These are phyloP conservation scores for Danionella dracula DNA, from an alignment of 2,797 vertebrate genomes.

Conservation along the genomic window DNA sequence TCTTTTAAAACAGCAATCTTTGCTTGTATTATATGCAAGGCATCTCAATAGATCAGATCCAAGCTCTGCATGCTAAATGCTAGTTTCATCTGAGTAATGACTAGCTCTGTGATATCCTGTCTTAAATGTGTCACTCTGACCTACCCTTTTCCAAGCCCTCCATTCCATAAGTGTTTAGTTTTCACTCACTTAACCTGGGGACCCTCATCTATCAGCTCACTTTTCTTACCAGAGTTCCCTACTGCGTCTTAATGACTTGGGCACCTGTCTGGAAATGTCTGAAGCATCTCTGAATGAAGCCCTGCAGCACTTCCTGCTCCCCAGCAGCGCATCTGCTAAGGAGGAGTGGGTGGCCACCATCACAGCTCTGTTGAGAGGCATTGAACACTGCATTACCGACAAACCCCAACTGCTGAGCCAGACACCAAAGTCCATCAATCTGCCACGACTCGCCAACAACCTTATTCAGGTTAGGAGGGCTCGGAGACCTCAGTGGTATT, in stretches of 20 bases:
- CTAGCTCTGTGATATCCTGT: not conserved
- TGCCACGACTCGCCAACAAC: constrained; percentile 82
- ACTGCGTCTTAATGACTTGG: constrained; percentile 80
- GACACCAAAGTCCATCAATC: constrained; percentile 64
- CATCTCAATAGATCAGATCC: too few relatives aligned
- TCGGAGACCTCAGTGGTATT: too few relatives aligned
- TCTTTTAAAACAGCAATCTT: too few relatives aligned
- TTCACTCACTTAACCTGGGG: too few relatives aligned
- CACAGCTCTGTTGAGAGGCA: constrained; percentile 80
- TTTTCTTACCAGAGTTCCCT: constrained; percentile 76
- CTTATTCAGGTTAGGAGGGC: constrained; percentile 36
- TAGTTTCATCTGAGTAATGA: not conserved
- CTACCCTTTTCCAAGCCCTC: too few relatives aligned
- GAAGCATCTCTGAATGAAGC: constrained; percentile 90
- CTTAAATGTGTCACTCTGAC: not conserved
- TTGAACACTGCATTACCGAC: constrained; percentile 78
- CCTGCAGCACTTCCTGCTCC: constrained; percentile 83
- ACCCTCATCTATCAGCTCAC: not conserved
- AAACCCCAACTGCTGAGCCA: constrained; percentile 71
- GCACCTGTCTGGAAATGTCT: constrained; percentile 85
- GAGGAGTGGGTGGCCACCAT: constrained; percentile 93
- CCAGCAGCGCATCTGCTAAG: constrained; percentile 73
- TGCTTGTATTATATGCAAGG: too few relatives aligned
- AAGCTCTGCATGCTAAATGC: not conserved
- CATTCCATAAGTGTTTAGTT: too few relatives aligned